Evolutionary conservation across 1,140 invertebrate genomes (phyloP).

Genomic region (Asobara japonica): DNA sequence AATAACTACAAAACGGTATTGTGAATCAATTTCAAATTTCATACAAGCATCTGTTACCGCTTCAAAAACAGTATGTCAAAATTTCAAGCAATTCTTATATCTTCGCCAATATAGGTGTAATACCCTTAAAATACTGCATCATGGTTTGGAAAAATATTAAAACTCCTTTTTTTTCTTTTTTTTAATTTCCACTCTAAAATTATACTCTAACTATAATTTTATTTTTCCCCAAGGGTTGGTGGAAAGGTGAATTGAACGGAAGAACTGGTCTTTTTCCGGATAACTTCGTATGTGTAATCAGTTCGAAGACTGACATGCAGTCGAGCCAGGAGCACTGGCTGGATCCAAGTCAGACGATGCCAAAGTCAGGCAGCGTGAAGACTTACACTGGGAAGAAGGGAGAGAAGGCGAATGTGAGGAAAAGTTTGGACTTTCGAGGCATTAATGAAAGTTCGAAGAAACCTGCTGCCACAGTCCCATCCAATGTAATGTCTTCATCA

Average conservation of each 20-base stretch:
- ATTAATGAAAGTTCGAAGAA: not conserved
- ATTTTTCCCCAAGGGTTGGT: conserved; percentile 79
- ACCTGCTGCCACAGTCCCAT: not conserved
- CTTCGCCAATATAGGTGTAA: too few species aligned
- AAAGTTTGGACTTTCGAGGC: conserved; percentile 50
- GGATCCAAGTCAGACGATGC: conserved; percentile 39
- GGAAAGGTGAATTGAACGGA: conserved; percentile 92
- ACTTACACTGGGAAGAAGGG: conserved; percentile 46
- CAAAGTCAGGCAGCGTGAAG: conserved; percentile 38
- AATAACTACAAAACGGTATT: too few species aligned
- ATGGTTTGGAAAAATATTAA: too few species aligned
- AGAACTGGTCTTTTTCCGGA: conserved; percentile 94
- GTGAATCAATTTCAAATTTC: too few species aligned
- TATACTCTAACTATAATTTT: too few species aligned
- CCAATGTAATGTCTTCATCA: conserved; percentile 37
- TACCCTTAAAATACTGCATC: too few species aligned
- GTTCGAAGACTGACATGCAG: conserved; percentile 42
- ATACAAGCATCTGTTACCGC: too few species aligned
- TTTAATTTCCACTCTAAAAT: too few species aligned
- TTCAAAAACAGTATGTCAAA: too few species aligned
- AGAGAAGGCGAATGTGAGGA: conserved; percentile 54
- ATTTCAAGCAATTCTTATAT: too few species aligned
- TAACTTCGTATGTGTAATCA: conserved; percentile 88
- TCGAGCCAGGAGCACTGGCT: conserved; percentile 50
- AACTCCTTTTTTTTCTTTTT: too few species aligned